These are phyloP conservation scores for Cataglyphis albicans DNA, from an alignment of 2,888 invertebrate species.

Conservation along the genomic window DNA sequence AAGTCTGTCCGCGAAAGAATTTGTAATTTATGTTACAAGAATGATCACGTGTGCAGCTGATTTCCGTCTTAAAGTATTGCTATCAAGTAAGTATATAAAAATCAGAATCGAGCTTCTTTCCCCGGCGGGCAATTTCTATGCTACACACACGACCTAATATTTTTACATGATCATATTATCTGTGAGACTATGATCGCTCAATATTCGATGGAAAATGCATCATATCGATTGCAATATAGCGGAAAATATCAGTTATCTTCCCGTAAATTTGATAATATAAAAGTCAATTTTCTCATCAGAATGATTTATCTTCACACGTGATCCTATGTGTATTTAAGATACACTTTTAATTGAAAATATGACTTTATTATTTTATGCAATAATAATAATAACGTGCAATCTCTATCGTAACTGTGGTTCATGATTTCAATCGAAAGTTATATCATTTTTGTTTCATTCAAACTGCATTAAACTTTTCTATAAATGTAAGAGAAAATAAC, in stretches of 20 bases:
- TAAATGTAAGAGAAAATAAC: not conserved
- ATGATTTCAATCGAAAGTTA: not conserved
- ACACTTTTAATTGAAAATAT: slow-evolving; percentile 18
- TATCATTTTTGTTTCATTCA: not conserved
- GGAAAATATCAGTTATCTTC: slow-evolving; percentile 49
- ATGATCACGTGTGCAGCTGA: slow-evolving; percentile 14
- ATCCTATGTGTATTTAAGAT: not conserved
- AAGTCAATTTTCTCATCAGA: slow-evolving; percentile 62
- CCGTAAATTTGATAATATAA: slow-evolving; percentile 51
- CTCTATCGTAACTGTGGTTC: not conserved
- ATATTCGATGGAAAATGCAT: slow-evolving; percentile 27
- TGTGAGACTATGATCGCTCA: slow-evolving; percentile 33
- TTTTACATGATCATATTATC: slow-evolving; percentile 47
- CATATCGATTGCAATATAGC: slow-evolving; percentile 33
- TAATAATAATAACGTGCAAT: not conserved
- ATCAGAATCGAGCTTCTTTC: slow-evolving; percentile 41
- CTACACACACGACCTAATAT: slow-evolving; percentile 41
- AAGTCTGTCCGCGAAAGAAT: not conserved
- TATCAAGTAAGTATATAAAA: slow-evolving; percentile 38
- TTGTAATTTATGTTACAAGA: slow-evolving; percentile 29
- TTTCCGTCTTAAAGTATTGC: slow-evolving; percentile 34
- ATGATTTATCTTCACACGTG: slow-evolving; percentile 7
- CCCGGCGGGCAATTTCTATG: slow-evolving; percentile 34
- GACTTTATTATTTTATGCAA: not conserved
- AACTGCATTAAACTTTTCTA: not conserved